A percentile compares a stretch with the other conserved stretches of the same genome.
phyloP scores from a whole-genome alignment of 2,888 invertebrate species.

The Spialia ferax region DNA sequence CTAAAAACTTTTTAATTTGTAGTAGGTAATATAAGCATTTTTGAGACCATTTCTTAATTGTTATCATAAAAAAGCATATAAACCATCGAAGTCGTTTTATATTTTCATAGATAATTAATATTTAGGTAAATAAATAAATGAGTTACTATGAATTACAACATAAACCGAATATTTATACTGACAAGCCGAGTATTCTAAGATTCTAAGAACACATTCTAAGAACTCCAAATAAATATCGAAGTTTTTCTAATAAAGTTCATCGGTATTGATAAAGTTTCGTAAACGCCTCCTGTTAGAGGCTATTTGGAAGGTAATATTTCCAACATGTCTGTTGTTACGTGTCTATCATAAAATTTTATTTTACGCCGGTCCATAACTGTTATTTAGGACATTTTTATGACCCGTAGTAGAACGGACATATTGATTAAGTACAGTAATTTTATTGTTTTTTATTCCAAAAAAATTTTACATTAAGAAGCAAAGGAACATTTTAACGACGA shows the following conservation, averaged over 20 bases:
- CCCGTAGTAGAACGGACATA: constrained; percentile 4
- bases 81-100: not conserved
- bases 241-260: constrained; percentile 47
- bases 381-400: constrained; percentile 19
- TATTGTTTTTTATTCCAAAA: not conserved
- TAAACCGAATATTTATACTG: not conserved
- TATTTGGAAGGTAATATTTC: constrained; percentile 48
- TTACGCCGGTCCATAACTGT: constrained; percentile 14
- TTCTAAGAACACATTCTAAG: constrained; percentile 20
- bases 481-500: too few species aligned
- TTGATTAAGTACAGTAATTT: not conserved
- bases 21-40: too few species aligned
- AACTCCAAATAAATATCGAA: constrained; percentile 22
- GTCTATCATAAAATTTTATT: constrained; percentile 40
- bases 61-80: not conserved
- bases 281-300: constrained; percentile 48
- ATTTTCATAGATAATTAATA: not conserved
- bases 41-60: too few species aligned
- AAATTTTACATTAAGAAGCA: not conserved
- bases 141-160: too few species aligned
- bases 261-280: constrained; percentile 53
- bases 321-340: constrained; percentile 35
- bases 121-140: too few species aligned
- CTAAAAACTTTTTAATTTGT: too few species aligned
- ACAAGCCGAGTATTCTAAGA: not conserved